phyloP scores from a whole-genome alignment of 2,888 invertebrate genomes.

The Allophyes oxyacanthae region DNA sequence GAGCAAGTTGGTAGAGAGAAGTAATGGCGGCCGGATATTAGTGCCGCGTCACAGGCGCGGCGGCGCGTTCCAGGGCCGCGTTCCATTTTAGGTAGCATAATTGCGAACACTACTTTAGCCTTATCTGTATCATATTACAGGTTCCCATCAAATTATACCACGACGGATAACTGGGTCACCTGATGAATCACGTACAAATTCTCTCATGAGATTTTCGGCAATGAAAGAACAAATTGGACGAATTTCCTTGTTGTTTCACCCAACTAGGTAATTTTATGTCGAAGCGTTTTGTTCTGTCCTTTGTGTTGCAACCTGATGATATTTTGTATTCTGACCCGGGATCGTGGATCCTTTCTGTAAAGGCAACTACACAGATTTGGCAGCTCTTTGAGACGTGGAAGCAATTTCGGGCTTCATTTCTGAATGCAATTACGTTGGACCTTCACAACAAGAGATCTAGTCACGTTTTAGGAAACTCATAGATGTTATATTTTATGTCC shows the following conservation, averaged over 20 bases:
- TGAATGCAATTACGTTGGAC: no score
- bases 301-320: conserved; percentile 7
- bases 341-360: not conserved
- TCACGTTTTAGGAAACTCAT: no score
- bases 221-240: conserved; percentile 2
- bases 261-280: not conserved
- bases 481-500: no score
- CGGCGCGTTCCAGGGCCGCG: no score
- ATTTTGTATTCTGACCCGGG: conserved; percentile 17
- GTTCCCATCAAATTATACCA: not conserved
- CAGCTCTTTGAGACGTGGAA: not conserved
- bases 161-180: not conserved
- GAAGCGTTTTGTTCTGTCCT: conserved; percentile 2
- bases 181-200: not conserved
- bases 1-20: no score
- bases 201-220: not conserved
- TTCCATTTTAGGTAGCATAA: no score
- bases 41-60: no score
- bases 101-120: no score
- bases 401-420: conserved; percentile 1
- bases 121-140: not conserved
- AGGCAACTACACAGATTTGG: not conserved
- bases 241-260: conserved; percentile 4
- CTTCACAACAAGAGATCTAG: no score
- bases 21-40: no score